Evolutionary conservation across 2,113 vertebrate species (phyloP).

Genomic region (Irena cyanogastra): DNA sequence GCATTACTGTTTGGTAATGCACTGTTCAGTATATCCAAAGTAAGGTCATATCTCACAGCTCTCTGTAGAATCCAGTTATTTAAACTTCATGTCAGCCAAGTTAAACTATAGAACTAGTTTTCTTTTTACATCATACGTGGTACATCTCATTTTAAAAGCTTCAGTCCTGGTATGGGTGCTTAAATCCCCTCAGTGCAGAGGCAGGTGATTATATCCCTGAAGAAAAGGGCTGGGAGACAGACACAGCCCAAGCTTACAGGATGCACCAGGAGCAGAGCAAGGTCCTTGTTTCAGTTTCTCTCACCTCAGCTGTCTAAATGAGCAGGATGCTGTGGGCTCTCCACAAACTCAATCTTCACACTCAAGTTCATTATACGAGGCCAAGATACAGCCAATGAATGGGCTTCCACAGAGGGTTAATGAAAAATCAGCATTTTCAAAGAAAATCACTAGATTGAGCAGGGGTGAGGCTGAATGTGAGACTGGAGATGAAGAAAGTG

Average conservation of each 20-base stretch:
- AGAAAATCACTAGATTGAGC: background rate
- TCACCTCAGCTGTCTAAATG: background rate
- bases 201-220: background rate
- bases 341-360: background rate
- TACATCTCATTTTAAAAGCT: background rate
- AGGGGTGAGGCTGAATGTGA: background rate
- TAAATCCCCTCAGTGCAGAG: background rate
- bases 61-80: background rate
- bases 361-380: background rate
- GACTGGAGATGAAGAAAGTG: background rate
- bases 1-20: background rate
- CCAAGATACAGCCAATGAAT: background rate
- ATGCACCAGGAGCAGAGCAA: background rate
- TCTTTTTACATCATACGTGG: background rate
- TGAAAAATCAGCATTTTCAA: background rate
- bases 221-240: background rate
- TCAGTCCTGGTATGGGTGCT: background rate
- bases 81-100: background rate
- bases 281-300: background rate
- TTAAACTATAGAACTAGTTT: background rate
- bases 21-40: background rate
- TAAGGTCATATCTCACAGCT: background rate
- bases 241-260: background rate
- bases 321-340: accelerated
- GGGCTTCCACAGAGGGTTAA: background rate